phyloP scores from a whole-genome alignment of 2,797 vertebrate species.

The Adrianichthys oophorus region DNA sequence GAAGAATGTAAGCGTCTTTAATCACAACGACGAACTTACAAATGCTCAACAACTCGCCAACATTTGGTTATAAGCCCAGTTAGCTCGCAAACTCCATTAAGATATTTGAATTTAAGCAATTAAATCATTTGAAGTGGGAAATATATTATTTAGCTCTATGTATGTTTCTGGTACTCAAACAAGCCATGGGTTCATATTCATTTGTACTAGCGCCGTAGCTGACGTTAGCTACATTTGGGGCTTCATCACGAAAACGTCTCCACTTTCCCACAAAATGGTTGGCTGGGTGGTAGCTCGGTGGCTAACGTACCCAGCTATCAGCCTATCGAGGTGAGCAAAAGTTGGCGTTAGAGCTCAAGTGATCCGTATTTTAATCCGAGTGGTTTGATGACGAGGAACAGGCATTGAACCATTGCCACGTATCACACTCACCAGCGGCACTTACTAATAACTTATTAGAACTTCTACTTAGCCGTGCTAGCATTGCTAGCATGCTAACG shows the following conservation, averaged over 20 bases:
- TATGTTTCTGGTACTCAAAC: background rate
- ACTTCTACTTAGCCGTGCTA: conserved; percentile 45
- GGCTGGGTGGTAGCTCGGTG: conserved; percentile 61
- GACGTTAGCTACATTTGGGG: conserved; percentile 37
- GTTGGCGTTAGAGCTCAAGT: conserved; percentile 40
- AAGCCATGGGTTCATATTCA: background rate
- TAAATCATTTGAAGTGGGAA: background rate
- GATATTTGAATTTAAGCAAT: background rate
- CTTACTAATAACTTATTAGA: background rate
- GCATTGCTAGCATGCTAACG: conserved; percentile 37
- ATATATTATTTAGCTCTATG: background rate
- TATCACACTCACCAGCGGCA: background rate
- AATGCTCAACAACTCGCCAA: conserved; percentile 39
- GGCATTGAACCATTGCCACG: background rate
- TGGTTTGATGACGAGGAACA: fast-evolving
- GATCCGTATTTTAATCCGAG: background rate
- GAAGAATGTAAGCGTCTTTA: background rate
- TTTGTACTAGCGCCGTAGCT: conserved; percentile 10
- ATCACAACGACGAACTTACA: conserved; percentile 10
- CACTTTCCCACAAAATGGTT: conserved; percentile 76
- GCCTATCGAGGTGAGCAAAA: conserved; percentile 40
- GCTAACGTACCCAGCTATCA: conserved; percentile 53
- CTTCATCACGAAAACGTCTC: conserved; percentile 61
- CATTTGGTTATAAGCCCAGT: conserved; percentile 18
- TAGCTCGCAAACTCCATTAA: conserved; percentile 2